Conservation (phyloP, 2,113 vertebrate species). For the Trachemys scripta region DNA sequence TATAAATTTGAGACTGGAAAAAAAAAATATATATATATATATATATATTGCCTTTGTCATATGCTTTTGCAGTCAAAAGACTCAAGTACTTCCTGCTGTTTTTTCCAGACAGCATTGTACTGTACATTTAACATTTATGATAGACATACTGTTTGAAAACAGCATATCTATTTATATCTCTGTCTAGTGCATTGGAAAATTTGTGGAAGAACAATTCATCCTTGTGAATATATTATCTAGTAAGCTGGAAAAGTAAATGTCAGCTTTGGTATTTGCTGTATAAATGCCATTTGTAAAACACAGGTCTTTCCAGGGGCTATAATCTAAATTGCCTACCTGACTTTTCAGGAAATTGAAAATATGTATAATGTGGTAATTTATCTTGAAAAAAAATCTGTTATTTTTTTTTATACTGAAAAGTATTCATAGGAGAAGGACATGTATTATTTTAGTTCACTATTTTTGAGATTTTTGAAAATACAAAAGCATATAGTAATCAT, state of each 20-base stretch:
- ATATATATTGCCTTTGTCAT: not conserved
- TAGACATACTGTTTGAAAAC: not conserved
- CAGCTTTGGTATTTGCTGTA: not conserved
- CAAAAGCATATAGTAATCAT: not conserved
- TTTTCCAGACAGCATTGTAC: not conserved
- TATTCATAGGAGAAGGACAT: not conserved
- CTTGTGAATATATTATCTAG: constrained; percentile 37
- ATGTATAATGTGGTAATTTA: not conserved
- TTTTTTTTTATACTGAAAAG: not conserved
- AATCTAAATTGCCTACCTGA: constrained; percentile 1
- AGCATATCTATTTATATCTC: not conserved
- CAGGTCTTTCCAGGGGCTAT: not conserved
- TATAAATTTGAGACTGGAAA: not conserved
- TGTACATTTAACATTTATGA: constrained; percentile 41
- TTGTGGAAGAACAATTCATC: constrained; percentile 32
- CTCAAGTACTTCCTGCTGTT: not conserved
- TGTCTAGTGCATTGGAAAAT: not conserved
- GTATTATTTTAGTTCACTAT: not conserved
- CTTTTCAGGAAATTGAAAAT: constrained; percentile 32
- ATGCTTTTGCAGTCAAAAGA: constrained; percentile 19
- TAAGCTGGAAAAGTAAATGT: constrained; percentile 40
- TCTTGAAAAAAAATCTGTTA: not conserved
- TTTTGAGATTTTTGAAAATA: accelerated
- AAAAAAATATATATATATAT: not conserved
- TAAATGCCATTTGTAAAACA: constrained; percentile 32